Evolutionary conservation across 2,888 invertebrate species (phyloP).

Genomic region (Metallyticus violacea): DNA sequence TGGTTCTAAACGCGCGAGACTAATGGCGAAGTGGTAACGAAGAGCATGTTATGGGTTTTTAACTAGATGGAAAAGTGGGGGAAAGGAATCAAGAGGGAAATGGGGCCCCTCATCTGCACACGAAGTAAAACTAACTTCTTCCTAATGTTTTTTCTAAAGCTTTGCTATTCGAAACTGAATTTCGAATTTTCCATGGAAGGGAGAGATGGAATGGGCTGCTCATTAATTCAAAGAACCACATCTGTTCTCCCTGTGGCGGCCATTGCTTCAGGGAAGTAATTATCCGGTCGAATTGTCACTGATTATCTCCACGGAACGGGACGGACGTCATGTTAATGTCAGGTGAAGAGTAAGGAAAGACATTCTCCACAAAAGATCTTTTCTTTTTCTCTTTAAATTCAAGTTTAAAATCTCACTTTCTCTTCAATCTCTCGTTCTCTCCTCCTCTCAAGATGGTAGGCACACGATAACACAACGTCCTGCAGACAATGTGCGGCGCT

Average conservation of each 20-base stretch:
- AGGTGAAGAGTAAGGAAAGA: background rate
- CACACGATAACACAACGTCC: background rate
- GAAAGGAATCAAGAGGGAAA: background rate
- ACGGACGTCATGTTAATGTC: conserved; percentile 1
- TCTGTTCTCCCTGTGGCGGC: background rate
- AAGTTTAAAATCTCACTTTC: conserved; percentile 17
- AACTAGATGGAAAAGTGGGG: background rate
- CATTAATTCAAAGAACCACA: conserved; percentile 9
- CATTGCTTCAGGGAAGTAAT: conserved; percentile 5
- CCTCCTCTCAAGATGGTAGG: background rate
- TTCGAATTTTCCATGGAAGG: background rate
- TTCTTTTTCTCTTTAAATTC: background rate
- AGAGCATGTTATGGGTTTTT: background rate
- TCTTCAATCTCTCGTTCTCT: background rate
- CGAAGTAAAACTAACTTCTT: background rate
- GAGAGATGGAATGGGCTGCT: no score
- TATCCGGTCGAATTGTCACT: conserved; percentile 14
- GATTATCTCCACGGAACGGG: background rate
- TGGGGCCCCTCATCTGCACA: background rate
- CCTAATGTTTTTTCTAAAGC: background rate
- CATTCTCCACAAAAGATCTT: background rate
- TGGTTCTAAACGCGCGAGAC: background rate
- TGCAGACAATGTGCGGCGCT: background rate
- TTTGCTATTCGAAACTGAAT: background rate
- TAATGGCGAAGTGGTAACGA: background rate